Base-by-base conservation (phyloP, 2,113 vertebrate genomes). In the Rhinogobius similis region DNA sequence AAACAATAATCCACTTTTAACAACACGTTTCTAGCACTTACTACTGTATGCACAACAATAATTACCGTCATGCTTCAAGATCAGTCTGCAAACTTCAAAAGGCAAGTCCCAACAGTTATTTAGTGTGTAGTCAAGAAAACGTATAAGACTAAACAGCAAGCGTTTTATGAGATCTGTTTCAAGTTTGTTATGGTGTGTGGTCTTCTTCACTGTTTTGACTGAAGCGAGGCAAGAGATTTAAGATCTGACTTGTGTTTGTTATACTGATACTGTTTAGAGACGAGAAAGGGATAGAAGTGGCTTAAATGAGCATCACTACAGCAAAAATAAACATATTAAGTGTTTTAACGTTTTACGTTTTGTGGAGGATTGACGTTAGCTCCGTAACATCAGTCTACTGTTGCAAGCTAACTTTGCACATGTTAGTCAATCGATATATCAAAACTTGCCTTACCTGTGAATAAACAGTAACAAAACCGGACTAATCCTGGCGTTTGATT, bases 31-130 rank as follows among this genome's bases (percentile, higher is more conserved):
- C 67, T 36, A 24, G 66, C 9, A 0, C n/a, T 41, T 20, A 55
- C 81, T 74, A 70, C 75, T 44, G 38, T n/a, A 59, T 14, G 38
- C 27, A 84, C 76, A 58, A 58, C 13, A 36, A 36, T 61, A 82
- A 65, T 90, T 90, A 90, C 90, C 86, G 85, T 88, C 89, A 89
- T 91, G 70, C 65, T 77, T 79, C 78, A 50, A 70, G 84, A 50
- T 76, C 82, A 69, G 81, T 68, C 69, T 53, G 79, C 75, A 82
- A 14, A 72, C 62, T 77, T 82, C 1, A n/a, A 67, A 48, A 79
- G 63, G 78, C 55, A 76, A 36, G 62, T 50, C 65, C 73, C 73
- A 75, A 81, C 68, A 86, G 46, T 5, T 71, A 12, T 21, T 55
- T 41, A 63, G 10, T 36, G 59, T 27, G 43, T 6, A 43, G 43